phyloP scores from a whole-genome alignment of 2,113 vertebrate species.

The Orycteropus afer region DNA sequence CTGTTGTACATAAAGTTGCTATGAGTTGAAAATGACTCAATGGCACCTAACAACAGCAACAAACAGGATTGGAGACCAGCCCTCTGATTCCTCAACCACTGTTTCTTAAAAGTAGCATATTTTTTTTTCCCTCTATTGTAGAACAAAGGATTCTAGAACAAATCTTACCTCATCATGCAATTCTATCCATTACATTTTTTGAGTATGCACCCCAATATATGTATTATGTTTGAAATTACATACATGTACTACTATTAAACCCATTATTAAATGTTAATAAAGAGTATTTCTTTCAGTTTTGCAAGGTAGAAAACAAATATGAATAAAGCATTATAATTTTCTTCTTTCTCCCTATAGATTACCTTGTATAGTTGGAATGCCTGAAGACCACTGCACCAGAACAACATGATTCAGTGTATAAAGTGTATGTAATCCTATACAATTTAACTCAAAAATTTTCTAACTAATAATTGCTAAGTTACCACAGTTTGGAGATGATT shows the following conservation, averaged over 20 bases:
- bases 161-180: background rate
- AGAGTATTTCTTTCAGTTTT: background rate
- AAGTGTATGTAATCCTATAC: too few species aligned
- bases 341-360: background rate
- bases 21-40: too few species aligned
- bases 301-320: background rate
- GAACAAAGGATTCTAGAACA: background rate
- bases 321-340: rapidly evolving
- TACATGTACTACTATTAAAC: background rate
- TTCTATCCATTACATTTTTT: background rate
- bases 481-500: background rate
- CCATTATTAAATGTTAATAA: background rate
- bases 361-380: rapidly evolving
- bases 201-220: background rate
- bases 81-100: background rate
- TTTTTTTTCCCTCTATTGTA: background rate
- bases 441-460: background rate
- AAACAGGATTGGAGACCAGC: too few species aligned
- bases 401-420: rapidly evolving
- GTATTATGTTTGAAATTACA: background rate
- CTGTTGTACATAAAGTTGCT: too few species aligned
- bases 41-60: too few species aligned
- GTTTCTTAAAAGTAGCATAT: rapidly evolving
- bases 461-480: background rate
- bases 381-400: rapidly evolving